phyloP scores from a whole-genome alignment of 2,888 invertebrate species.

The Hedya salicella region DNA sequence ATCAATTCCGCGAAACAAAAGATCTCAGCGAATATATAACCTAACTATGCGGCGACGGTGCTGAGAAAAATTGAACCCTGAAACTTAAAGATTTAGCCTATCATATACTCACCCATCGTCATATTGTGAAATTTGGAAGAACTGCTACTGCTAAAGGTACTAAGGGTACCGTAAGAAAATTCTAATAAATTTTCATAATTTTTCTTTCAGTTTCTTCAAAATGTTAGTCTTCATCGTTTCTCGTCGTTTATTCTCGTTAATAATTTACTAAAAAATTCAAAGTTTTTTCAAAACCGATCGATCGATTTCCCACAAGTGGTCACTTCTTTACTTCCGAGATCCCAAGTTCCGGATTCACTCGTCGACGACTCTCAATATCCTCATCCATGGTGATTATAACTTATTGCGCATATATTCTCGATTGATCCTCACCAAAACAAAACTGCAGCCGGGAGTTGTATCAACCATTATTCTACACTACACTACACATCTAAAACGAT shows the following conservation, averaged over 20 bases:
- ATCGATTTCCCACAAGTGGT: conserved; percentile 51
- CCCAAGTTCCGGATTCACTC: conserved; percentile 41
- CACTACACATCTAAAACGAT: conserved; percentile 69
- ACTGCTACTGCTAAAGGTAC: conserved; percentile 38
- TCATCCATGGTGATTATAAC: conserved; percentile 43
- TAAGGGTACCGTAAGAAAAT: conserved; percentile 56
- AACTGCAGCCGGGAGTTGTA: conserved; percentile 59
- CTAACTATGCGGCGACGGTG: not conserved
- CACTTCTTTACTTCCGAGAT: conserved; percentile 32
- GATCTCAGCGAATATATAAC: not conserved
- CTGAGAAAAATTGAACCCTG: not conserved
- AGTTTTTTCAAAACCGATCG: conserved; percentile 52
- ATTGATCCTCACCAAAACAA: conserved; percentile 55
- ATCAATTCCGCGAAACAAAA: not conserved
- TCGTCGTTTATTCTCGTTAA: conserved; percentile 11
- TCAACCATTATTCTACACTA: conserved; percentile 58
- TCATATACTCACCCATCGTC: conserved; percentile 77
- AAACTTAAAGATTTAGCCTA: conserved; percentile 19
- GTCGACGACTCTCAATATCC: conserved; percentile 48
- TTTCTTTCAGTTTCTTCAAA: conserved; percentile 48
- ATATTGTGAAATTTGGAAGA: conserved; percentile 53
- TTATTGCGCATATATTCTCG: conserved; percentile 48
- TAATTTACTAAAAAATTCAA: conserved; percentile 12
- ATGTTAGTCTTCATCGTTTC: conserved; percentile 32
- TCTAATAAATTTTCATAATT: conserved; percentile 67